Conservation (phyloP, 2,888 invertebrate species). For the Capitulum mitella region DNA sequence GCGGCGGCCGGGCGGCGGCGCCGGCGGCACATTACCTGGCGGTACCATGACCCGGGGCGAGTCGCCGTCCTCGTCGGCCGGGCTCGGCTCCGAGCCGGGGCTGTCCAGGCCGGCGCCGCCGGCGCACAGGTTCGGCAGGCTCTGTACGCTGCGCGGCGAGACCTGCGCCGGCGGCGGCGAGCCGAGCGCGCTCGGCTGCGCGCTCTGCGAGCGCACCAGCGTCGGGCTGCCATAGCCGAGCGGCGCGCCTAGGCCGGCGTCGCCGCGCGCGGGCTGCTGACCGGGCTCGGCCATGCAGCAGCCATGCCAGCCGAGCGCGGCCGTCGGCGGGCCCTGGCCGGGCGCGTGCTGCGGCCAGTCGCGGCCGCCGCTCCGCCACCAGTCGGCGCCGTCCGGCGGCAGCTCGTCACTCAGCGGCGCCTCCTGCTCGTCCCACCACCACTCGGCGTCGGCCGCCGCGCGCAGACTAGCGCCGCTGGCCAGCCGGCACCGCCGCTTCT, state of each 20-base stretch:
- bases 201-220: conserved; percentile 18
- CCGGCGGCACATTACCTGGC: too few relatives aligned
- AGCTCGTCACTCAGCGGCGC: not conserved
- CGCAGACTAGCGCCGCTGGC: not conserved
- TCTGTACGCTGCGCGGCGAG: not conserved
- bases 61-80: not conserved
- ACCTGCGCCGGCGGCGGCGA: not conserved
- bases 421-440: not conserved
- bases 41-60: conserved; percentile 17
- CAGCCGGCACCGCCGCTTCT: not conserved
- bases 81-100: not conserved
- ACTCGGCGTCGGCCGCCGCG: not conserved
- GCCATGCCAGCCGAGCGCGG: conserved; percentile 14
- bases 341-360: not conserved
- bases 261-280: not conserved
- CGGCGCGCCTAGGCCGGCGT: not conserved
- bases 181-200: not conserved
- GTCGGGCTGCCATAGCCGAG: not conserved
- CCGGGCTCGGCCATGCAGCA: not conserved
- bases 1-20: not conserved
- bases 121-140: conserved; percentile 12
- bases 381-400: not conserved
- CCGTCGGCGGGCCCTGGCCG: not conserved
- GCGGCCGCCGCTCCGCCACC: not conserved
- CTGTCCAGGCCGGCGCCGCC: not conserved